Conservation (phyloP, 2,113 vertebrate genomes). For the Myrmecobius fasciatus region DNA sequence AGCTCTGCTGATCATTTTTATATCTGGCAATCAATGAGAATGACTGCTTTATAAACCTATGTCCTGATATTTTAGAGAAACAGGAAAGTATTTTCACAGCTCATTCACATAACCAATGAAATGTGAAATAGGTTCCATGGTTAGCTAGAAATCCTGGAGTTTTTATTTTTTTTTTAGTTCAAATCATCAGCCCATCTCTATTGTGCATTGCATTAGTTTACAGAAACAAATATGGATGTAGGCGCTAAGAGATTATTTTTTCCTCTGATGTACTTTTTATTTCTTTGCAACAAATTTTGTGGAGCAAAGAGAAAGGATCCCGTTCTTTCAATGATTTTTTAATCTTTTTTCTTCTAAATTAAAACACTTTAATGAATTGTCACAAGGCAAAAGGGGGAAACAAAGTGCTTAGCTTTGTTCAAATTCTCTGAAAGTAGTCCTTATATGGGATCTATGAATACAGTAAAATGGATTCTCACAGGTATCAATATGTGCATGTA, state of each 20-base stretch:
- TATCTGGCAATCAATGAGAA: constrained; percentile 50
- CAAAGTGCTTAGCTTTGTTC: constrained; percentile 16
- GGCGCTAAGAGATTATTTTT: constrained; percentile 18
- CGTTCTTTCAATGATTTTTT: background rate
- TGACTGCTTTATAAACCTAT: constrained; percentile 28
- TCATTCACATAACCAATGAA: constrained; percentile 74
- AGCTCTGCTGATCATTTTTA: constrained; percentile 60
- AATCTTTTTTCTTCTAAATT: constrained; percentile 41
- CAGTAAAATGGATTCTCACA: constrained; percentile 41
- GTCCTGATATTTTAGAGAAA: constrained; percentile 73
- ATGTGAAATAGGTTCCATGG: constrained; percentile 79
- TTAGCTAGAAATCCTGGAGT: constrained; percentile 64
- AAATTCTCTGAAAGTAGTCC: background rate
- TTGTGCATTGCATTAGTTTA: constrained; percentile 35
- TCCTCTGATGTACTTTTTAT: background rate
- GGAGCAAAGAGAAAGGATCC: constrained; percentile 19
- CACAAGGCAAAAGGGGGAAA: background rate
- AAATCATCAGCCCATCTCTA: constrained; percentile 31
- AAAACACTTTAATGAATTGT: constrained; percentile 6
- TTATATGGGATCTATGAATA: constrained; percentile 34
- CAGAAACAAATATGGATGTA: constrained; percentile 47
- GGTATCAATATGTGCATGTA: constrained; percentile 11
- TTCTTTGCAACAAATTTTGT: background rate
- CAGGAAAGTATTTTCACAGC: constrained; percentile 77
- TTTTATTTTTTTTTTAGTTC: constrained; percentile 63